Conservation (phyloP, 2,797 vertebrate species). For the Anguilla megastoma region DNA sequence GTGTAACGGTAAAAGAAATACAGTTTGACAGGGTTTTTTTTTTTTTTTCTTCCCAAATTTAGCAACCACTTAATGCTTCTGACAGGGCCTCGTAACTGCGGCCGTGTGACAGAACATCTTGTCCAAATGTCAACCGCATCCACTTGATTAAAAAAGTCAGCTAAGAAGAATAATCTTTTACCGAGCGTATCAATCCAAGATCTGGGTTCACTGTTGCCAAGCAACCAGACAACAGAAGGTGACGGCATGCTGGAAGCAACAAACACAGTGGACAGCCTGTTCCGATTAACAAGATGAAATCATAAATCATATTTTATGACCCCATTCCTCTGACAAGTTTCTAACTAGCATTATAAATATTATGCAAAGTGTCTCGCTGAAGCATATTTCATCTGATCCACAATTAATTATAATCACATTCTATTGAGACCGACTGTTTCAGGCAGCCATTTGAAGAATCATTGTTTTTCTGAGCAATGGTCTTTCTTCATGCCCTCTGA, state of each 20-base stretch:
- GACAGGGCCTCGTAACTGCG: constrained; percentile 31
- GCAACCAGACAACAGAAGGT: constrained; percentile 31
- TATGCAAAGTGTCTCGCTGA: background rate
- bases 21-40: constrained; percentile 14
- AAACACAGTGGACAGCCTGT: constrained; percentile 16
- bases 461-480: background rate
- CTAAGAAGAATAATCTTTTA: constrained; percentile 30
- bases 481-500: background rate
- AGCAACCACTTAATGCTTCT: constrained; percentile 24
- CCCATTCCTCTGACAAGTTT: constrained; percentile 27
- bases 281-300: constrained; percentile 29
- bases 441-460: background rate
- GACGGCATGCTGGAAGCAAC: constrained; percentile 20
- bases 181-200: constrained; percentile 9
- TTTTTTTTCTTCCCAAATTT: background rate
- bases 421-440: constrained; percentile 9
- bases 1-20: constrained; percentile 4
- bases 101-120: constrained; percentile 23
- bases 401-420: constrained; percentile 18
- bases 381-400: constrained; percentile 10
- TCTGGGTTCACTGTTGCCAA: constrained; percentile 34
- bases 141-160: constrained; percentile 34
- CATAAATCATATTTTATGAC: constrained; percentile 20
- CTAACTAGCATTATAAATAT: background rate
- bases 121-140: constrained; percentile 36